Base-by-base conservation (phyloP, 2,113 vertebrate species). In the Machaerirhynchus nigripectus region DNA sequence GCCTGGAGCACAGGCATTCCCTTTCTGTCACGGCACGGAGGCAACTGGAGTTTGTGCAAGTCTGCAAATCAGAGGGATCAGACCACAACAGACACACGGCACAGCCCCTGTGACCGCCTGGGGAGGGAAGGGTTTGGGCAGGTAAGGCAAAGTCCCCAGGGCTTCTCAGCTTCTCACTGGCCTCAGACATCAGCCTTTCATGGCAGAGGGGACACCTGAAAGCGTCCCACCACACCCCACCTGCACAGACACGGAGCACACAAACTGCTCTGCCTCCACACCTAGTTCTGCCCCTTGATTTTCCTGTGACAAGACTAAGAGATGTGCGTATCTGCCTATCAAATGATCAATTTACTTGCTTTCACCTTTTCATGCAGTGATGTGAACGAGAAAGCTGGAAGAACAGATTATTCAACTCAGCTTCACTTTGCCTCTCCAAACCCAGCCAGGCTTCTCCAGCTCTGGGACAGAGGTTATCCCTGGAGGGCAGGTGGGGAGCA, bases 111-210 rank as follows among this genome's bases (percentile, higher is more conserved):
- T 2, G 7, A 19, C 10, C 18, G 60, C 16, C 23, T 30, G n/a
- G 15, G 28, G 16, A 73, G 33, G 12, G 21, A 35, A n/a, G 77
- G 56, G 4, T 18, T 44, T 27, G 42, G 67, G 79, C 37, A 85
- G 39, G 44, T 11, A 17, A 57, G 3, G 2, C 27, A 21, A 9
- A 42, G 44, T 3, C 39, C 31, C 68, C 33, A 39, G 59, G 65
- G 63, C 13, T 47, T 31, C 74, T 22, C 47, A 21, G 30, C 0
- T 7, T 56, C 33, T 33, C 10, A 0, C 23, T 7, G 37, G 47
- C 64, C 76, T 60, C 0, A 0, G 59, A 44, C 24, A 59, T 6
- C 16, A 37, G 15, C 9, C 7, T 6, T 5, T 10, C 5, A 3
- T 2, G 23, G 56, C 69, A 75, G 56, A 81, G 63, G 27, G 2